Percentiles rank a stretch among this genome's conserved stretches.
These are phyloP conservation scores for Psammodynastes pulverulentus DNA, from an alignment of 2,113 vertebrate genomes.

Conservation along the genomic window DNA sequence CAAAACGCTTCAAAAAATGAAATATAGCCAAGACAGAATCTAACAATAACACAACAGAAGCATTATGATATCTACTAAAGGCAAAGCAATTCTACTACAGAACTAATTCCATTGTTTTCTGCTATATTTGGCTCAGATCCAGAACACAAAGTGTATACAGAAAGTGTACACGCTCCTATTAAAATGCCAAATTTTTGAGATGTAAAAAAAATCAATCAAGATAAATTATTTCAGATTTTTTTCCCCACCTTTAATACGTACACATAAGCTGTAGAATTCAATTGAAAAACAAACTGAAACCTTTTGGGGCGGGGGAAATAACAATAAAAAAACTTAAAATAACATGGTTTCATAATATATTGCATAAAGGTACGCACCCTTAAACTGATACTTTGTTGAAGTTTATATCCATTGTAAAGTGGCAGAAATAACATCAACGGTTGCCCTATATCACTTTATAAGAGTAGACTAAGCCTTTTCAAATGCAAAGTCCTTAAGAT, in stretches of 20 bases:
- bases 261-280: not conserved
- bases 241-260: not conserved
- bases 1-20: not conserved
- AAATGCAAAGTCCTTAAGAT: not conserved
- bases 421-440: not conserved
- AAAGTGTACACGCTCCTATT: not conserved
- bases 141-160: not conserved
- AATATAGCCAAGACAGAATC: no score
- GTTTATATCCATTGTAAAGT: not conserved
- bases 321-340: not conserved
- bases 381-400: not conserved
- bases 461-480: not conserved
- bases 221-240: not conserved
- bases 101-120: not conserved
- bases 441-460: not conserved
- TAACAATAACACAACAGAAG: not conserved
- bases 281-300: not conserved
- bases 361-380: not conserved
- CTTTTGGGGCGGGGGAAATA: not conserved
- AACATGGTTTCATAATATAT: not conserved
- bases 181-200: not conserved
- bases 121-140: not conserved
- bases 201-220: not conserved
- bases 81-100: not conserved
- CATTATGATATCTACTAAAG: no score